Base-by-base conservation (phyloP, 2,888 invertebrate genomes). In the Clistopyga incitator region DNA sequence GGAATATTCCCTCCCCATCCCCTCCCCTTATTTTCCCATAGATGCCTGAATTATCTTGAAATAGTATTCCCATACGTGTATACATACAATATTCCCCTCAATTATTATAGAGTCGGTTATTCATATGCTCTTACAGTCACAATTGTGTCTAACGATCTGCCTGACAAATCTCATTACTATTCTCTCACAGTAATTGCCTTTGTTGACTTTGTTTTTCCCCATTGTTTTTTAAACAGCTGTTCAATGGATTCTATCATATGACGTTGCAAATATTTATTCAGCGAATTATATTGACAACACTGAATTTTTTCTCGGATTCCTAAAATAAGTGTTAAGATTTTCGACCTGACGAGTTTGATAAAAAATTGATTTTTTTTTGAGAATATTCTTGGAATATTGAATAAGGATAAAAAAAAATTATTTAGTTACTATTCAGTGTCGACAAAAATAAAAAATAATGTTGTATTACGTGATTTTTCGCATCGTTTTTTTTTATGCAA, bases 131-230 rank as follows among this genome's bases (percentile, higher is more conserved):
- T 56, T 23, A 2, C 8, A 25, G 18, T 56, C 25, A 23, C 56
- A 23, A 6, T 29, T 29, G 3, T 52, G 29, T 50, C 50, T 67
- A 42, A 45, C 47, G 54, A 20, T 50, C 20, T 13, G 34, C n/a
- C n/a, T 29, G 75, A 50, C 38, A 38, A 70, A 65, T 70, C 76
- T 82, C 74, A 75, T 82, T 75, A 82, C 78, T 61, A 74, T 70
- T 78, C 54, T 61, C 70, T 10, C 52, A 38, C 54, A 59, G 45
- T 81, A 59, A 78, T 78, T 75, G 38, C 68, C 61, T 74, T 38
- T 15, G 25, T 54, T 50, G 61, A 61, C 47, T 23, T 67, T 77
- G 42, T 64, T 64, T 50, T 59, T n/a, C n/a, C 18, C 67, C 68
- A 20, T 68, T 61, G 45, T 67, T 52, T 11, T 50, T 50, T 38